These are phyloP conservation scores for Sympetrum striolatum DNA, from an alignment of 2,888 invertebrate genomes.

Conservation along the genomic window DNA sequence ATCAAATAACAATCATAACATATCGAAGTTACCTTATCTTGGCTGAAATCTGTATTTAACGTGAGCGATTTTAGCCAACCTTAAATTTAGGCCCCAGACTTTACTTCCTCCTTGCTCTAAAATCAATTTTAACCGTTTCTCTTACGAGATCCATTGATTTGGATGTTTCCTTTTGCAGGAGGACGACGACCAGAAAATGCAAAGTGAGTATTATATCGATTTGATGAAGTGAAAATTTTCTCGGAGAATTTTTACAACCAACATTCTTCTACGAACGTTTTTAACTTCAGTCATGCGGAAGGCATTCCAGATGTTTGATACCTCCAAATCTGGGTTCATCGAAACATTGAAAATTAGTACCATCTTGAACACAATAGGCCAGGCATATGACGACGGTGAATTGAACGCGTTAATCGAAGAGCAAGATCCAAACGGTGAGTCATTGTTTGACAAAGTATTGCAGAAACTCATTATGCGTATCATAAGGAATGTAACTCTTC, in stretches of 20 bases:
- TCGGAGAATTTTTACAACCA: neutral
- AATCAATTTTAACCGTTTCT: too few relatives aligned
- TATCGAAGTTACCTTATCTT: too few relatives aligned
- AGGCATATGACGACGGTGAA: conserved; percentile 90
- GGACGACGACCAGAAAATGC: conserved; percentile 55
- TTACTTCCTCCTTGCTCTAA: too few relatives aligned
- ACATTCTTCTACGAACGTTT: neutral
- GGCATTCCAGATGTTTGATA: conserved; percentile 97
- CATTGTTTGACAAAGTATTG: neutral
- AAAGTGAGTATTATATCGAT: conserved; percentile 51
- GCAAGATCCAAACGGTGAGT: conserved; percentile 84
- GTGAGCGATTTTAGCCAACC: too few relatives aligned
- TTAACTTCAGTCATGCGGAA: conserved; percentile 80
- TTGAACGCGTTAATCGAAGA: conserved; percentile 87
- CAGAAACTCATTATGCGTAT: neutral
- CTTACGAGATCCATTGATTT: too few relatives aligned
- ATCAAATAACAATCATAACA: too few relatives aligned
- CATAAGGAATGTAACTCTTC: neutral
- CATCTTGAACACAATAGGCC: conserved; percentile 93
- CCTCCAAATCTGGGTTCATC: conserved; percentile 89
- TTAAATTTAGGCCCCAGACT: too few relatives aligned
- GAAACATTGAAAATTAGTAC: conserved; percentile 90
- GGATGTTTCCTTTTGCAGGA: conserved; percentile 50
- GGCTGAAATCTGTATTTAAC: too few relatives aligned
- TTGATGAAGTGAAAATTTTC: neutral